Base-by-base conservation (phyloP, 1,140 invertebrate species). In the Phortica variegata region DNA sequence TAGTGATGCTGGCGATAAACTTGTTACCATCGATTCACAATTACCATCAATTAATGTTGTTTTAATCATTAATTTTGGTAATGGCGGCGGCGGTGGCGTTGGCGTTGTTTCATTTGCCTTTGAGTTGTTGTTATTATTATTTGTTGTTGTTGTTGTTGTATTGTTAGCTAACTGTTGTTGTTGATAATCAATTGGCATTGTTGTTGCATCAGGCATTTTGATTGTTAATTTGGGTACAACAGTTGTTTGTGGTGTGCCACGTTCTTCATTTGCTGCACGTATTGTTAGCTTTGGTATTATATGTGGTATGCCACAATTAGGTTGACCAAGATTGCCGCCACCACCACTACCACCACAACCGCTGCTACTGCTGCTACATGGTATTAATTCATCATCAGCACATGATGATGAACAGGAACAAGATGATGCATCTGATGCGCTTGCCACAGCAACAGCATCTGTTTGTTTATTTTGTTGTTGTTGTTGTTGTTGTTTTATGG, bases 251-350 rank as follows among this genome's bases (percentile, higher is more conserved):
- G 32, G 31, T 3, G 17, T 26, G 15, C 54, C 58, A 9, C 61
- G 52, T 43, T 60, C 61, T 43, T 75, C 70, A 38, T 68, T 66
- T 21, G 65, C 61, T 5, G 68, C 61, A 7, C 72, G 60, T 46
- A 75, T 75, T 2, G 72, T 75, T 26, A 75, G 48, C 43, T 75
- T 75, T 45, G 72, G 72, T 47, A 75, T 62, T 52, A 75, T 73
- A 40, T 75, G 72, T 18, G 72, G 60, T 7, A 56, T 61, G 19
- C 40, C n/a, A n/a, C n/a, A n/a, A n/a, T 49, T 18, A 49, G 41
- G 32, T 57, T 48, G 37, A 23, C 32, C n/a, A 43, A 21, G 9
- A 20, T 47, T 44, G 12, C 47, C 5, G 31, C 37, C 46, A 21
- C 44, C 52, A 47, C 29, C 9, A 49, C 46, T 13, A 34, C 13